phyloP scores from a whole-genome alignment of 2,888 invertebrate genomes.

The Ischnura elegans region DNA sequence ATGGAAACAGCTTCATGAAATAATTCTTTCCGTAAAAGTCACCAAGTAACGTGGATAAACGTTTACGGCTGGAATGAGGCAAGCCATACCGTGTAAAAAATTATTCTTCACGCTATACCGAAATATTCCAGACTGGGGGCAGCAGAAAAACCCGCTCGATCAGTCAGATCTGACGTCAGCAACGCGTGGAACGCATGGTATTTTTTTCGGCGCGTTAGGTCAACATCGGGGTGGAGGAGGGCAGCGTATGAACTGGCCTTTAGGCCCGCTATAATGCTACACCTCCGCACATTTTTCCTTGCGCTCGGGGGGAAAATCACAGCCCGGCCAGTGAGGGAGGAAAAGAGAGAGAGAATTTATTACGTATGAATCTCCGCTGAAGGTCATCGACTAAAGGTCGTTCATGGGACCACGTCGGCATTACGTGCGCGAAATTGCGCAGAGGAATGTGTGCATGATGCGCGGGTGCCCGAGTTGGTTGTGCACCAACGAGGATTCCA shows the following conservation, averaged over 20 bases:
- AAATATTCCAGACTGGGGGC: too few relatives aligned
- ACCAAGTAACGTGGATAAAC: too few relatives aligned
- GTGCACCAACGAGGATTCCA: neutral
- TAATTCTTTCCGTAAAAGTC: too few relatives aligned
- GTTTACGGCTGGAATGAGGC: too few relatives aligned
- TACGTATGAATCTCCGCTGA: neutral
- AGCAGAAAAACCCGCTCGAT: too few relatives aligned
- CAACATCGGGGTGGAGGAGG: neutral
- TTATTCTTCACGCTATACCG: too few relatives aligned
- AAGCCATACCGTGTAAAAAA: too few relatives aligned
- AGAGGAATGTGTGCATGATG: neutral
- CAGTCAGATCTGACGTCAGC: neutral
- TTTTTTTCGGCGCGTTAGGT: neutral
- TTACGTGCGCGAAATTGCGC: neutral
- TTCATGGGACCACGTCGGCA: neutral
- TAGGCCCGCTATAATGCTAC: neutral
- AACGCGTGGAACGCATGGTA: neutral
- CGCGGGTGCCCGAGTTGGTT: neutral
- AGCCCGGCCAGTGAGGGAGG: neutral
- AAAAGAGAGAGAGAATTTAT: neutral
- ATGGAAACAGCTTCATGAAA: too few relatives aligned
- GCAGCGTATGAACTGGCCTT: neutral
- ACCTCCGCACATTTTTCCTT: neutral
- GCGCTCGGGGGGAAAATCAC: neutral
- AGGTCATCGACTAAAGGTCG: slow-evolving; percentile 29